phyloP scores from a whole-genome alignment of 2,888 invertebrate genomes.

The Lamproptera curius region DNA sequence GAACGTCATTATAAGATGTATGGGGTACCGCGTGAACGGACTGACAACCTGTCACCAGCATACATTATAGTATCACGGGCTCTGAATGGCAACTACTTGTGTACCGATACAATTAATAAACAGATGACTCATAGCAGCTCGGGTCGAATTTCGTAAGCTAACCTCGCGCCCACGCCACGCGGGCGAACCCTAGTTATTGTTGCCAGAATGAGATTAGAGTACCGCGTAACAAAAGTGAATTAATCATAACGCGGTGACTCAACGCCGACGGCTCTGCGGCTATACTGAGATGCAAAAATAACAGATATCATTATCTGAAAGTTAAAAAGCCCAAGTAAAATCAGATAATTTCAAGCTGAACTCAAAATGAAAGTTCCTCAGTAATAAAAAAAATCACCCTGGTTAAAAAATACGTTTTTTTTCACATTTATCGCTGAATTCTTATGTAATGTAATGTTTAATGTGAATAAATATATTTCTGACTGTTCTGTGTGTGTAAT shows the following conservation, averaged over 20 bases:
- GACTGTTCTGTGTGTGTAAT: no score
- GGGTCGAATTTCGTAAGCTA: constrained; percentile 33
- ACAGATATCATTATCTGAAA: no score
- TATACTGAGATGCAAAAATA: no score
- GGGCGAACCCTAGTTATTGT: constrained; percentile 27
- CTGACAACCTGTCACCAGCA: neutral
- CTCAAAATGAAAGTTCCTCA: no score
- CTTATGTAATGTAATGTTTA: no score
- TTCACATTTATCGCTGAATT: no score
- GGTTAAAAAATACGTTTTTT: no score
- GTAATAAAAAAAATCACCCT: no score
- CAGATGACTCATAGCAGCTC: constrained; percentile 27
- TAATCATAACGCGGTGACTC: constrained; percentile 36
- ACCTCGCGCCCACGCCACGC: constrained; percentile 31
- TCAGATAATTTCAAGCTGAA: no score
- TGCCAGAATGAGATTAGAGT: constrained; percentile 33
- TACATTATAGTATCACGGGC: neutral
- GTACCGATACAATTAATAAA: constrained; percentile 12
- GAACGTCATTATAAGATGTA: neutral
- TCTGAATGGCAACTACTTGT: neutral
- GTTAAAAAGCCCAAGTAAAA: no score
- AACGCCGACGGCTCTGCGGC: constrained; percentile 21
- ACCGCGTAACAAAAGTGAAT: constrained; percentile 33
- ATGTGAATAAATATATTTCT: no score
- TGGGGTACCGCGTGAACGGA: neutral